Percentiles rank a stretch among this genome's conserved stretches.
Evolutionary conservation across 1,140 invertebrate species (phyloP).

Genomic region (Drosophila albomicans): DNA sequence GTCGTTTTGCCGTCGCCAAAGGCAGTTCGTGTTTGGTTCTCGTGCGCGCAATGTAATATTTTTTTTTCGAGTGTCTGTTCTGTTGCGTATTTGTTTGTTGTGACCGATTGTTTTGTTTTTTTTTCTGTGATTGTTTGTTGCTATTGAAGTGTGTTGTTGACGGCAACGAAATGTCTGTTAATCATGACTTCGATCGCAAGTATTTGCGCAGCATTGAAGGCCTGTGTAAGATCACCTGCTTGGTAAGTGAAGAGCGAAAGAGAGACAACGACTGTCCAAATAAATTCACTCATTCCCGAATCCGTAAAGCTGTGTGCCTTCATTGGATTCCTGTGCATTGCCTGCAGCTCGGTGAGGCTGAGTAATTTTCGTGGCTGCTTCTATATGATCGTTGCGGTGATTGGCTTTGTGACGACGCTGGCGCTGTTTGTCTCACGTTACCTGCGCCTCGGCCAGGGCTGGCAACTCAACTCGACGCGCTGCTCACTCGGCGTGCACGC

Average conservation of each 20-base stretch:
- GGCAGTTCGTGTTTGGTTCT: constrained; percentile 49
- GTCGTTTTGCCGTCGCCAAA: constrained; percentile 38
- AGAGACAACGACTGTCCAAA: neutral
- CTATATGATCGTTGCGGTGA: constrained; percentile 54
- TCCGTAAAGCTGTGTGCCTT: constrained; percentile 57
- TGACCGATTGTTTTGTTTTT: constrained; percentile 5
- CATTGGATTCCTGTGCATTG: constrained; percentile 64
- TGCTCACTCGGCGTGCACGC: constrained; percentile 59
- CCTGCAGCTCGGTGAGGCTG: constrained; percentile 64
- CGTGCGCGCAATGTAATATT: constrained; percentile 33
- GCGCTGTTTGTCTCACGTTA: constrained; percentile 45
- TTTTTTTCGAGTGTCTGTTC: neutral
- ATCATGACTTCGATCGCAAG: constrained; percentile 61
- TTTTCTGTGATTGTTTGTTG: constrained; percentile 25
- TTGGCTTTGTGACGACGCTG: constrained; percentile 52
- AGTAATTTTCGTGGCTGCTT: constrained; percentile 74
- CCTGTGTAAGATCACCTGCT: constrained; percentile 60
- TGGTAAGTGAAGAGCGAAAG: constrained; percentile 48
- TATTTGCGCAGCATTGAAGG: constrained; percentile 69
- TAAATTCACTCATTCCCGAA: neutral
- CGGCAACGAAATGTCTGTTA: constrained; percentile 51
- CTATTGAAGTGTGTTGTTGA: constrained; percentile 11
- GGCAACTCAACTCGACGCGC: constrained; percentile 36
- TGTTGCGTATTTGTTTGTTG: constrained; percentile 18
- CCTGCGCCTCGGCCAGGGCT: constrained; percentile 59